Evolutionary conservation across 2,888 invertebrate species (phyloP).

Genomic region (Hydroisotoma schaefferi): DNA sequence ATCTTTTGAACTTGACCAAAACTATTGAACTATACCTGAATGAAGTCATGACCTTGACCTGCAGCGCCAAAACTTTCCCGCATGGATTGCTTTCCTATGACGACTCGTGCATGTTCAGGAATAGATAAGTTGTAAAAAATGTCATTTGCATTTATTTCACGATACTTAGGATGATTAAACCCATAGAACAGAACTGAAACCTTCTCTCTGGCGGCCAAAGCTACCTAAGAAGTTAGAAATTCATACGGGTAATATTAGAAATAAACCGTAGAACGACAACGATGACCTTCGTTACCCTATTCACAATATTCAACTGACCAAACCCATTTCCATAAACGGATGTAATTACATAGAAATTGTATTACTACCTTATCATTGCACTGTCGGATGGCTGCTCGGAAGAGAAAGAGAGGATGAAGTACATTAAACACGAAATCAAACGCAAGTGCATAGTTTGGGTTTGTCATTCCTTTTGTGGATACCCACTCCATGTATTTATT

Average conservation of each 20-base stretch:
- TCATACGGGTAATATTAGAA: background rate
- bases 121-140: background rate
- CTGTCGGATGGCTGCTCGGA: conserved; percentile 11
- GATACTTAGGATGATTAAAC: conserved; percentile 6
- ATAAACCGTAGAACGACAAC: background rate
- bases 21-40: background rate
- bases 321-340: too few relatives aligned
- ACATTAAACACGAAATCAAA: conserved; percentile 7
- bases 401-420: conserved; percentile 15
- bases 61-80: background rate
- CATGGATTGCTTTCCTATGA: background rate
- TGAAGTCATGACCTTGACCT: background rate
- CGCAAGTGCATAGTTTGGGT: conserved; percentile 11
- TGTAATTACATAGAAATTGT: too few relatives aligned
- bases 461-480: background rate
- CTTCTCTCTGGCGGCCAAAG: conserved; percentile 3
- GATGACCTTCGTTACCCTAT: too few relatives aligned
- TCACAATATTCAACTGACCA: too few relatives aligned
- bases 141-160: conserved; percentile 5
- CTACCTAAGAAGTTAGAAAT: background rate
- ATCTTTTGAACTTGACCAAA: background rate
- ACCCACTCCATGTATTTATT: background rate
- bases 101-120: background rate
- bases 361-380: conserved; percentile 9
- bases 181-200: conserved; percentile 8